Conservation (phyloP, 2,113 vertebrate genomes). For the Anas platyrhynchos region DNA sequence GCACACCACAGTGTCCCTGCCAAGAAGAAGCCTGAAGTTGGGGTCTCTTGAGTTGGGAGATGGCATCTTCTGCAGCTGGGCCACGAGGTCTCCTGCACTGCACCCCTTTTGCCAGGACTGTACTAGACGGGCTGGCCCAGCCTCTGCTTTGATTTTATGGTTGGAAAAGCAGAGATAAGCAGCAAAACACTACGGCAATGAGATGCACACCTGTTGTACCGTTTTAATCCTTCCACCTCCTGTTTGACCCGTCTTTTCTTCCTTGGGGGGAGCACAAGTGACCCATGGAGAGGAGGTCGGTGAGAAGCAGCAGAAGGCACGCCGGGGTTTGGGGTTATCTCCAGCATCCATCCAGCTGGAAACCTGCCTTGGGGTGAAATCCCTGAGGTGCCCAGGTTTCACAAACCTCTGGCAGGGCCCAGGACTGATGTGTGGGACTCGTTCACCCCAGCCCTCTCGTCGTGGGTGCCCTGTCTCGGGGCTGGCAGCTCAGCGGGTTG, state of each 20-base stretch:
- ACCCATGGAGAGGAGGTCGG: background rate
- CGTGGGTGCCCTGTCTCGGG: too few relatives aligned
- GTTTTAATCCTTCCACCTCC: background rate
- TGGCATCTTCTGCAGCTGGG: background rate
- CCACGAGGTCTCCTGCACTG: background rate
- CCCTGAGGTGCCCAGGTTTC: background rate
- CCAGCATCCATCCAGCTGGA: background rate
- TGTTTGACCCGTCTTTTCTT: background rate
- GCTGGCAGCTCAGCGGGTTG: background rate
- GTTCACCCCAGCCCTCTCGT: too few relatives aligned
- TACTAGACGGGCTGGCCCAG: background rate
- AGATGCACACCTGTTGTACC: background rate
- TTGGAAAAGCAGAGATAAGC: background rate
- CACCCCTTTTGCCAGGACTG: background rate
- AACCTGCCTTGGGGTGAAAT: background rate
- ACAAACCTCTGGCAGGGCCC: background rate
- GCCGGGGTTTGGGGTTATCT: background rate
- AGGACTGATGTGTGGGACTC: too few relatives aligned
- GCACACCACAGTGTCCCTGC: background rate
- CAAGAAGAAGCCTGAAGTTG: background rate
- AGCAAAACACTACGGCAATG: fast-evolving
- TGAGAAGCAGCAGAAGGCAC: background rate
- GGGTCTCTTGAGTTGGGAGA: fast-evolving
- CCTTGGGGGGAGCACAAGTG: background rate
- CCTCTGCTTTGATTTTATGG: background rate